Conservation (phyloP, 2,113 vertebrate genomes). For the Poicephalus meyeri region DNA sequence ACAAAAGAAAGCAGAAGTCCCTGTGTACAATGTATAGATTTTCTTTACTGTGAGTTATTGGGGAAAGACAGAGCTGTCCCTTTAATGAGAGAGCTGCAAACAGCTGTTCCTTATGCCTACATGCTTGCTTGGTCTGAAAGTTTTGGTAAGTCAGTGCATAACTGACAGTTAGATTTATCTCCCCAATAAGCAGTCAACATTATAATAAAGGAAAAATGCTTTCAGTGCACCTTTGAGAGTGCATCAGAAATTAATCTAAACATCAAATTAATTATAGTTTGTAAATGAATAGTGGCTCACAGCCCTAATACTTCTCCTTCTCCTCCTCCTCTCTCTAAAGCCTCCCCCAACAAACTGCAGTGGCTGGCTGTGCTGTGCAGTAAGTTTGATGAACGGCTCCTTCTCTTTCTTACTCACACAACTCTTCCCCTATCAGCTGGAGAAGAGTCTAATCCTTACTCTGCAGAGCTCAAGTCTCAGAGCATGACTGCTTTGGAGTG, state of each 20-base stretch:
- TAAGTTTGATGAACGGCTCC: not conserved
- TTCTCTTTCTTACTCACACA: not conserved
- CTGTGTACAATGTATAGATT: not conserved
- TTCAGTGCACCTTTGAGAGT: conserved; percentile 77
- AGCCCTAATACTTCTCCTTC: conserved; percentile 64
- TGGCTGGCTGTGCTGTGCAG: not conserved
- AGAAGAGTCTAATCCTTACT: not conserved
- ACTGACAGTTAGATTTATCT: conserved; percentile 80
- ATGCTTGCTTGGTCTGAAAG: conserved; percentile 73
- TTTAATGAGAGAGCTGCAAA: conserved; percentile 59
- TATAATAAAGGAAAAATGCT: conserved; percentile 79
- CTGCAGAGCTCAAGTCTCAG: not conserved
- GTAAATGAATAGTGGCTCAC: conserved; percentile 75
- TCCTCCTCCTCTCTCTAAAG: conserved; percentile 51
- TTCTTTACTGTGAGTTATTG: conserved; percentile 13
- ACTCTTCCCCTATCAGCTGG: not conserved
- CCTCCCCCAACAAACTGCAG: conserved; percentile 51
- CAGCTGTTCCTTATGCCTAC: conserved; percentile 65
- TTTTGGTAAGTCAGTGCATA: conserved; percentile 75
- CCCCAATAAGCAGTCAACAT: conserved; percentile 79
- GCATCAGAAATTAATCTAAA: conserved; percentile 81
- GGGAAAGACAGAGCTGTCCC: conserved; percentile 32
- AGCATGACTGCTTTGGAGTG: not conserved
- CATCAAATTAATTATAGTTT: conserved; percentile 80
- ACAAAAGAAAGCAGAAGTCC: not conserved